phyloP scores from a whole-genome alignment of 2,113 vertebrate species.

The Agapornis roseicollis region DNA sequence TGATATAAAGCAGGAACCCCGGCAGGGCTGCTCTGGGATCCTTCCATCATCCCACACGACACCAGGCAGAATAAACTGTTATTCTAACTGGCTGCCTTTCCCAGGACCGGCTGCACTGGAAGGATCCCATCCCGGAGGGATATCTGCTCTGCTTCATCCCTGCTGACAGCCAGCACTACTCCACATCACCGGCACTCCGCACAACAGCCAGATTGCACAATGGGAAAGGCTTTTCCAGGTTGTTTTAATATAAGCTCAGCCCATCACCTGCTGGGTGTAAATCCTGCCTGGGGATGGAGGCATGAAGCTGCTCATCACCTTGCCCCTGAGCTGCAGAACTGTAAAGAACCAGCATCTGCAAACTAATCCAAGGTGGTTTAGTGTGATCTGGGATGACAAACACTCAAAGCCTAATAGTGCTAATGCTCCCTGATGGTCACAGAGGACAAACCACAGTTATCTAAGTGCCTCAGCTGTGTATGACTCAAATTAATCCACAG shows the following conservation, averaged over 20 bases:
- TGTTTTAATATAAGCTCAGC: background rate
- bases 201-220: rapidly evolving
- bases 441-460: too few relatives aligned
- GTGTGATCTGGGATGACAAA: background rate
- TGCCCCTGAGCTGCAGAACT: background rate
- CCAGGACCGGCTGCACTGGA: background rate
- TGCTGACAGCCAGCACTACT: background rate
- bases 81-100: conserved; percentile 43
- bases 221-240: background rate
- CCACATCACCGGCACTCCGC: rapidly evolving
- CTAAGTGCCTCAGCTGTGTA: rapidly evolving
- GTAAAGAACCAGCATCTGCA: rapidly evolving
- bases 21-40: conserved; percentile 23
- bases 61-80: conserved; percentile 43
- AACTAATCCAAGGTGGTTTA: background rate
- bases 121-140: background rate
- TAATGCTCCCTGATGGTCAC: background rate
- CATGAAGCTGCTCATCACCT: background rate
- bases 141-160: background rate
- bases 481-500: background rate
- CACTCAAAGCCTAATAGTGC: background rate
- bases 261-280: background rate
- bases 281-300: background rate
- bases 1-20: conserved; percentile 29
- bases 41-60: background rate